Evolutionary conservation across 2,888 invertebrate species (phyloP).

Genomic region (Tipula helvola): DNA sequence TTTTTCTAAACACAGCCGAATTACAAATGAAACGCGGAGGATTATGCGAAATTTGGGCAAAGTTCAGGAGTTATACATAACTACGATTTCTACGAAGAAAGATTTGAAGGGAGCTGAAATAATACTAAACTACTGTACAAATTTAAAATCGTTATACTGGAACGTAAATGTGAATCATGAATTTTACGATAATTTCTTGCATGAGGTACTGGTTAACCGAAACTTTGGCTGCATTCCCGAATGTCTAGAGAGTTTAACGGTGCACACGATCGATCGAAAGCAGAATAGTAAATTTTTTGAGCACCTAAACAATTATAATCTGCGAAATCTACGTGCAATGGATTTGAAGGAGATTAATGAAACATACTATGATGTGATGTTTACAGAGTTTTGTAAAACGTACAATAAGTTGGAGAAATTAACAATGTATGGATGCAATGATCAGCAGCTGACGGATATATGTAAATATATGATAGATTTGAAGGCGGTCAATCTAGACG

Average conservation of each 20-base stretch:
- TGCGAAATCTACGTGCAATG: background rate
- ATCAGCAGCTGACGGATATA: background rate
- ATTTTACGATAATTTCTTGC: background rate
- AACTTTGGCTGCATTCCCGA: background rate
- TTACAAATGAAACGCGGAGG: background rate
- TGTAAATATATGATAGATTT: background rate
- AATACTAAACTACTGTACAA: background rate
- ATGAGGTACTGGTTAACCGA: background rate
- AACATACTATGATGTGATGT: background rate
- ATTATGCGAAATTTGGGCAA: background rate
- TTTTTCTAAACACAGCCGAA: background rate
- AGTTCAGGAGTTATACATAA: background rate
- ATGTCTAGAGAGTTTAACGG: background rate
- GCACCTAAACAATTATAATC: background rate
- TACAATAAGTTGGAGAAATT: background rate
- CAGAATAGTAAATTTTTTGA: background rate
- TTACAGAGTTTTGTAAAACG: background rate
- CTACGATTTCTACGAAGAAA: background rate
- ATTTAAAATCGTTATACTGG: background rate
- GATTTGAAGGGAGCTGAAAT: background rate
- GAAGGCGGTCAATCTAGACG: background rate
- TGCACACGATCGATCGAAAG: background rate
- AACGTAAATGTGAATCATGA: background rate
- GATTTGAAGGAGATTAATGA: background rate
- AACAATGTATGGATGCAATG: background rate